Conservation (phyloP, 2,888 invertebrate genomes). For the Ptychoptera albimana region DNA sequence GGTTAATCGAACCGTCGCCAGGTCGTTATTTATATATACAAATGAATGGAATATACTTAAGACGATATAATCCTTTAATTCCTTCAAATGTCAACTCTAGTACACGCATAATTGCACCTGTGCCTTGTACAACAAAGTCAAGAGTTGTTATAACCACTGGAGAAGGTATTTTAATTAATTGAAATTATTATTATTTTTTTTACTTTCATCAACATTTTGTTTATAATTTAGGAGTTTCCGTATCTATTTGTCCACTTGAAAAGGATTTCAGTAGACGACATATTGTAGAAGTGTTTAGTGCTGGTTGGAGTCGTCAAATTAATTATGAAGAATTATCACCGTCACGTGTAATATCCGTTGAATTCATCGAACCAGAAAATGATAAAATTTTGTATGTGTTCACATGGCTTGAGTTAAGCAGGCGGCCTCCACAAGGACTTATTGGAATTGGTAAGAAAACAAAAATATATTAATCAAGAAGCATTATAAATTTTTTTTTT, state of each 20-base stretch:
- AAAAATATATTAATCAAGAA: no score
- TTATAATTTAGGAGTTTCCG: constrained; percentile 28
- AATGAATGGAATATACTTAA: constrained; percentile 44
- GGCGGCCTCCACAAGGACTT: constrained; percentile 29
- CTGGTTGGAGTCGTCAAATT: constrained; percentile 56
- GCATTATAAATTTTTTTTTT: no score
- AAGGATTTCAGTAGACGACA: constrained; percentile 38
- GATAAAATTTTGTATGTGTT: constrained; percentile 47
- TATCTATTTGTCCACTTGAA: constrained; percentile 38
- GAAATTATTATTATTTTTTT: not conserved
- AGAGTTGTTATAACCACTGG: constrained; percentile 65
- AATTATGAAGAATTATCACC: constrained; percentile 40
- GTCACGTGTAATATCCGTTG: constrained; percentile 54
- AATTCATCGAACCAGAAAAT: constrained; percentile 60
- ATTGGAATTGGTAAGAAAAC: constrained; percentile 18
- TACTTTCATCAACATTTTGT: not conserved
- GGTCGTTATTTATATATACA: constrained; percentile 67
- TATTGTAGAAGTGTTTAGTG: constrained; percentile 67
- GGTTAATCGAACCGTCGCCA: constrained; percentile 61
- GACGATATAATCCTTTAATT: constrained; percentile 27
- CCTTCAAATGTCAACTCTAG: constrained; percentile 38
- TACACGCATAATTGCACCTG: constrained; percentile 37
- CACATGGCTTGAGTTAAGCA: constrained; percentile 70
- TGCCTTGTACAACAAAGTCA: constrained; percentile 57
- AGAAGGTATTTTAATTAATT: constrained; percentile 22